Conservation (phyloP, 2,113 vertebrate genomes). For the Petromus typicus region DNA sequence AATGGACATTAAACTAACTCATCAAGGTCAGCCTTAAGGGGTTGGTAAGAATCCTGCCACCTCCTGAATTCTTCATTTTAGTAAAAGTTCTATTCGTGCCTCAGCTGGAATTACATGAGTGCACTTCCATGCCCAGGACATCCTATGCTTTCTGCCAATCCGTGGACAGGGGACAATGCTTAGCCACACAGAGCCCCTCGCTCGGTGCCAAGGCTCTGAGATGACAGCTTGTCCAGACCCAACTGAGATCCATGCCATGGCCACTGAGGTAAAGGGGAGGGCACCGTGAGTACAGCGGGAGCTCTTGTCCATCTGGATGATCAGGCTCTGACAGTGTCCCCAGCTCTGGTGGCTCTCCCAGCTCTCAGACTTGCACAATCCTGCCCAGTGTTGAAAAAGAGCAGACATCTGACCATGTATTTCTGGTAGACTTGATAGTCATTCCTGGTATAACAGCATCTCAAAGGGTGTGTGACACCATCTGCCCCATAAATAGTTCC, state of each 20-base stretch:
- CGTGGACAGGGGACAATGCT: not conserved
- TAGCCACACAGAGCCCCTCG: not conserved
- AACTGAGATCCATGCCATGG: not conserved
- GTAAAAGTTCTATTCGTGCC: not conserved
- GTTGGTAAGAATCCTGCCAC: not conserved
- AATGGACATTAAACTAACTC: not conserved
- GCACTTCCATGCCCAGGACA: no score
- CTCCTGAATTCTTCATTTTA: constrained; percentile 16
- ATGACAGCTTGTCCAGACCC: not conserved
- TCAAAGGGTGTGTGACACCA: not conserved
- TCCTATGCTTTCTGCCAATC: not conserved
- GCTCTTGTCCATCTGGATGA: not conserved
- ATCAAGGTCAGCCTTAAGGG: not conserved
- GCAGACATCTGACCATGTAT: not conserved
- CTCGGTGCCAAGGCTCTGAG: not conserved
- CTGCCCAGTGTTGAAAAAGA: not conserved
- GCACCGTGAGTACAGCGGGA: no score
- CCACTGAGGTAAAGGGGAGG: not conserved
- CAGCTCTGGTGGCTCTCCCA: not conserved
- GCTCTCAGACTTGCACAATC: not conserved
- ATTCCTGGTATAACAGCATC: not conserved
- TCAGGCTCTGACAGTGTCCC: not conserved
- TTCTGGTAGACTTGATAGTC: constrained; percentile 12
- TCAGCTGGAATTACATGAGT: no score
- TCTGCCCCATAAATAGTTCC: constrained; percentile 55